Conservation (phyloP, 2,797 vertebrate genomes). For the Xyrichtys novacula region DNA sequence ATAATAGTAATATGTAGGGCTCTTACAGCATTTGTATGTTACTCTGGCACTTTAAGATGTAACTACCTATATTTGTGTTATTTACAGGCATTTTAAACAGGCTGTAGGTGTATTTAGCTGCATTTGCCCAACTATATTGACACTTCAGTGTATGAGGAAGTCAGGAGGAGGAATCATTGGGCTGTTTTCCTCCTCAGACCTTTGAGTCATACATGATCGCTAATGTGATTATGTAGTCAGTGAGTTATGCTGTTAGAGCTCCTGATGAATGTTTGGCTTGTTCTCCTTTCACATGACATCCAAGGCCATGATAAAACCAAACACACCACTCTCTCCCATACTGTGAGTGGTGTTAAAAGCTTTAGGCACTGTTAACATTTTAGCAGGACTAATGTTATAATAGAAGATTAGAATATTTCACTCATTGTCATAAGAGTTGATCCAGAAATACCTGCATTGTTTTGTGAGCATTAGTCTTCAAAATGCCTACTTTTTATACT, state of each 20-base stretch:
- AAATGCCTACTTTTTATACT: too few species aligned
- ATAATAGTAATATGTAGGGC: neutral
- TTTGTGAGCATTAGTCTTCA: too few species aligned
- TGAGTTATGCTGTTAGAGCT: constrained; percentile 36
- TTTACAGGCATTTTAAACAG: constrained; percentile 7
- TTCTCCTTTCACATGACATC: constrained; percentile 35
- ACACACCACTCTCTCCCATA: too few species aligned
- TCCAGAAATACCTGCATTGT: too few species aligned
- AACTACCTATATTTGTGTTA: neutral
- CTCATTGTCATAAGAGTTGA: too few species aligned
- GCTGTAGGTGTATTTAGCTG: constrained; percentile 34
- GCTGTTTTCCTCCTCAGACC: constrained; percentile 27
- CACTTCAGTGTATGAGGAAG: constrained; percentile 40
- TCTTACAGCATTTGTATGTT: neutral
- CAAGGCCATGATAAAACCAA: neutral
- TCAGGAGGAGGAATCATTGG: constrained; percentile 17
- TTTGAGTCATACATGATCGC: constrained; percentile 37
- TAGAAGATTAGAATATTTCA: too few species aligned
- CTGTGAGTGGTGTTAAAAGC: neutral
- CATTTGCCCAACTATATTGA: constrained; percentile 32
- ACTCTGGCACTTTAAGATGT: neutral
- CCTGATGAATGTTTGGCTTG: constrained; percentile 35
- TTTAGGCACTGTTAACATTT: neutral
- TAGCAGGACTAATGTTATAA: too few species aligned
- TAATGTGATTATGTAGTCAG: constrained; percentile 39